Evolutionary conservation across 1,140 invertebrate genomes (phyloP).

Genomic region (Homarus americanus): DNA sequence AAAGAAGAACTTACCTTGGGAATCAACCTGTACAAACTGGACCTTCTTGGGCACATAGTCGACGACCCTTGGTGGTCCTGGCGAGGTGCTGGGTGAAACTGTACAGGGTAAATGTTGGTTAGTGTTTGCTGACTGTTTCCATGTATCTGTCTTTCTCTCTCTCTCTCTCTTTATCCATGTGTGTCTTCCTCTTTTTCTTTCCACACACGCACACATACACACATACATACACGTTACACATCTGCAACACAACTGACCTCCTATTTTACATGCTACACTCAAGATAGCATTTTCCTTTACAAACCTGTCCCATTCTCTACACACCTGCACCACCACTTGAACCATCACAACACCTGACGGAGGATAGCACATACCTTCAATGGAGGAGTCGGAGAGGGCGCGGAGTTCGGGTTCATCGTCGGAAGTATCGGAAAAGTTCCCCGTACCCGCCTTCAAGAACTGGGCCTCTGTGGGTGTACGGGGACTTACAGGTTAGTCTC

Average conservation of each 20-base stretch:
- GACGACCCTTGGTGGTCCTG: conserved; percentile 45
- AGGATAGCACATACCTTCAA: conserved; percentile 22
- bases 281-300: not conserved
- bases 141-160: conserved; percentile 12
- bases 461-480: conserved; percentile 45
- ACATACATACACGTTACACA: too few species aligned
- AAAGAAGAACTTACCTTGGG: conserved; percentile 10
- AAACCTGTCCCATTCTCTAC: not conserved
- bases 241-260: too few species aligned
- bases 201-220: too few species aligned
- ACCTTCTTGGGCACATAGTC: conserved; percentile 55
- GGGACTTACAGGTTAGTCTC: too few species aligned
- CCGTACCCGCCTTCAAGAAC: not conserved
- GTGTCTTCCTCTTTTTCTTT: conserved; percentile 20
- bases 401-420: conserved; percentile 47
- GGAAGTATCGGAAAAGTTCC: conserved; percentile 27
- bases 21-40: conserved; percentile 21
- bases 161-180: not conserved
- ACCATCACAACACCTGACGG: not conserved
- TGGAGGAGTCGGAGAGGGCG: conserved; percentile 34
- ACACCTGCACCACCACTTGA: not conserved
- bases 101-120: not conserved
- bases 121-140: not conserved
- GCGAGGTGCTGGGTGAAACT: conserved; percentile 36
- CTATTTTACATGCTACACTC: too few species aligned